Evolutionary conservation across 2,113 vertebrate genomes (phyloP).

Genomic region (Mixornis gularis): DNA sequence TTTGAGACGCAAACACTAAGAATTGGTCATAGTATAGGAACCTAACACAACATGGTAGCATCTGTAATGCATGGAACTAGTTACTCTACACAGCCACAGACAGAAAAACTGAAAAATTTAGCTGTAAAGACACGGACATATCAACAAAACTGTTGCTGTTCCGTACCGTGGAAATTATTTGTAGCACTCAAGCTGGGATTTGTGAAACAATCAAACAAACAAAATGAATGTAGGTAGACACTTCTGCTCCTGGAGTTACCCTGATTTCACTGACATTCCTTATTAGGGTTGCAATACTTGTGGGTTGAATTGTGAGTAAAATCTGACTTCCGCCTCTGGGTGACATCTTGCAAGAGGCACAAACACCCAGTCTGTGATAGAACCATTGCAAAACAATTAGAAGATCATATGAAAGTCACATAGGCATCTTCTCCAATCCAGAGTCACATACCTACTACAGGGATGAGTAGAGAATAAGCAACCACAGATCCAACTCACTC

Average conservation of each 20-base stretch:
- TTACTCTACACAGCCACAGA: not conserved
- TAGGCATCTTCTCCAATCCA: not conserved
- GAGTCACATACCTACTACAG: not conserved
- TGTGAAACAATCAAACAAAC: not conserved
- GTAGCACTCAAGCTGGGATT: not conserved
- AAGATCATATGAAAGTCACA: not conserved
- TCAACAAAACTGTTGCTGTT: not conserved
- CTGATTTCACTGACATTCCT: not conserved
- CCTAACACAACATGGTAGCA: not conserved
- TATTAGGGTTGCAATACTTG: not conserved
- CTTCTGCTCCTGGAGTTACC: not conserved
- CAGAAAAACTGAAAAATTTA: not conserved
- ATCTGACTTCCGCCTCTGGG: not conserved
- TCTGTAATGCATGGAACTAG: not conserved
- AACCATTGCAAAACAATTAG: not conserved
- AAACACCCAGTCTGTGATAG: not conserved
- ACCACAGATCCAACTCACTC: not conserved
- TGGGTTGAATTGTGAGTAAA: not conserved
- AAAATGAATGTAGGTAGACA: not conserved
- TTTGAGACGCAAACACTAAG: not conserved
- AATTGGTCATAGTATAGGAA: not conserved
- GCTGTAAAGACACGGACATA: rapidly evolving
- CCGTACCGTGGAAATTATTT: rapidly evolving
- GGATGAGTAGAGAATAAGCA: not conserved
- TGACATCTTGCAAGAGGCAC: not conserved